Evolutionary conservation across 2,113 vertebrate species (phyloP), one percentile per base, ranked within the genome.

Genomic region (Siphamia tubifer): DNA sequence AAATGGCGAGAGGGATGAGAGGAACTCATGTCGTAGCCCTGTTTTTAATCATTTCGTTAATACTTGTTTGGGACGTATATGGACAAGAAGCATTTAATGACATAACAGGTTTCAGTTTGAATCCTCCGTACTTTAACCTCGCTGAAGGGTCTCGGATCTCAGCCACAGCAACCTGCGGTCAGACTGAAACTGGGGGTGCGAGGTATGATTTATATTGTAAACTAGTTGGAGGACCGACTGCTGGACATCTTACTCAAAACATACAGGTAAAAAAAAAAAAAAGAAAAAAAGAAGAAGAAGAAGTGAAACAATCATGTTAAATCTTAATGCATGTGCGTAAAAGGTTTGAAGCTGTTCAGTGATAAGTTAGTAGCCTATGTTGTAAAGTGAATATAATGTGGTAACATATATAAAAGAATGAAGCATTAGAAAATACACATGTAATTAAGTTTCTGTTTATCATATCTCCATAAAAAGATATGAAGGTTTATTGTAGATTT

Each of bases 91-190:
- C 57, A 4, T 58, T 48, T 1, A 65, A 81, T 34, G 62, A 52
- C 6, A 43, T 82, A 10, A 88, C 85, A 6, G 89, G 83, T 31
- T 91, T 90, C 79, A 94, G 92, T 76, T 89, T 96, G 40, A 93
- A 89, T 44, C 96, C 96, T 2, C 94, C 94, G 27, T 95, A 95
- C 77, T 95, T 98, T 85, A 98, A 98, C 89, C 89, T 98, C 82
- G 95, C 95, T 0, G 74, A 91, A 23, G 82, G 89, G 0, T 87
- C 95, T 6, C 39, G 34, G 28, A 92, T 98, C 68, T 90, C 90
- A 61, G 93, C 95, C 3, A 93, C 94, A 0, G 96, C 95, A 74
- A 98, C 96, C 79, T 98, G 96, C 87, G 96, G 96, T 0, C 90
- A 96, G 87, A 93, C 91, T 61, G 93, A 86, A 19, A 43, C 24